Percentiles rank a stretch among this genome's conserved stretches.
phyloP scores from a whole-genome alignment of 2,113 vertebrate species.

The Aegithalos caudatus region DNA sequence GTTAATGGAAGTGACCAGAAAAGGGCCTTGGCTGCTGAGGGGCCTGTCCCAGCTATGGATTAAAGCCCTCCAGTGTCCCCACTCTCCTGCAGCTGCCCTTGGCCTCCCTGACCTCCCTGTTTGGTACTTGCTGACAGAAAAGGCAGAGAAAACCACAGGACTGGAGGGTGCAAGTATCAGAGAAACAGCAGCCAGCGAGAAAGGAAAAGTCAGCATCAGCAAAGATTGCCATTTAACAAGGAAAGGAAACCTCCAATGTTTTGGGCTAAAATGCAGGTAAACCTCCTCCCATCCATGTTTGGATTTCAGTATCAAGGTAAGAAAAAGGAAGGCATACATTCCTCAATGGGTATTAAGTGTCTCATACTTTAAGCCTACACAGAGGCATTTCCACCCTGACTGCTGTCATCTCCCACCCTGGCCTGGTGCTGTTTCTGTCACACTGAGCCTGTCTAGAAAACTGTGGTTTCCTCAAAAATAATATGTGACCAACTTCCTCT shows the following conservation, averaged over 20 bases:
- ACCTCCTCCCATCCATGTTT: neutral
- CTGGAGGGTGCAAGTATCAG: neutral
- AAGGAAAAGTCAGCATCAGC: neutral
- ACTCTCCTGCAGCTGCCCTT: neutral
- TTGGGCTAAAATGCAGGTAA: neutral
- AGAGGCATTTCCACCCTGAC: neutral
- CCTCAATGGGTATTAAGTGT: neutral
- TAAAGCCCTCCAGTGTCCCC: neutral
- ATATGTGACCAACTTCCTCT: neutral
- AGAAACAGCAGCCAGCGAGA: neutral
- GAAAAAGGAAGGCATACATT: neutral
- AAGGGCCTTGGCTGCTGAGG: neutral
- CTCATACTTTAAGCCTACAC: neutral
- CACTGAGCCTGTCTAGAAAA: neutral
- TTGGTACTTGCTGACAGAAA: neutral
- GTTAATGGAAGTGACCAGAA: neutral
- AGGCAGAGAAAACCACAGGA: neutral
- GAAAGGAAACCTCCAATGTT: fast-evolving
- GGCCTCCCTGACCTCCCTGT: neutral
- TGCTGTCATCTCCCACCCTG: neutral
- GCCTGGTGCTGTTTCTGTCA: neutral
- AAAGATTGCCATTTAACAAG: neutral
- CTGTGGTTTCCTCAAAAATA: conserved; percentile 24
- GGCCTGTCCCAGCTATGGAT: neutral
- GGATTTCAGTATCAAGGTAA: neutral